A percentile compares a stretch with the other conserved stretches of the same genome.
phyloP scores from a whole-genome alignment of 2,888 invertebrate genomes.

The Entomobrya proxima region DNA sequence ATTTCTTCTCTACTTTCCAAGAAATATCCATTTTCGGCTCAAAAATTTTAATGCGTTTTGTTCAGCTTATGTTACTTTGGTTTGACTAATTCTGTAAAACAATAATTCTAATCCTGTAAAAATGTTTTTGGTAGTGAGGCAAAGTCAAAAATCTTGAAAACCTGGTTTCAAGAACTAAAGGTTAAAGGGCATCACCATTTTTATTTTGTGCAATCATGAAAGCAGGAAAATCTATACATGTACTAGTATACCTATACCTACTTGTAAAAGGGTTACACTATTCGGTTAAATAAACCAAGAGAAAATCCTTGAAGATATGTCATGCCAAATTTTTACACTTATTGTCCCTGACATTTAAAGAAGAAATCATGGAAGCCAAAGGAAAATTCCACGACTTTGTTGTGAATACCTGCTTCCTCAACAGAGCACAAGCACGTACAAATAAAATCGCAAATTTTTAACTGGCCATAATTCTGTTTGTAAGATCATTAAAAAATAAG shows the following conservation, averaged over 20 bases:
- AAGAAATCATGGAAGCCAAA: too few relatives aligned
- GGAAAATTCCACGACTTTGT: too few relatives aligned
- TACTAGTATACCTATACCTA: too few relatives aligned
- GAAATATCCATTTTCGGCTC: constrained; percentile 27
- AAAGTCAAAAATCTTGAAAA: neutral
- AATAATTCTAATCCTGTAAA: neutral
- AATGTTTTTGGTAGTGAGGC: neutral
- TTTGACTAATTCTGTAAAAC: neutral
- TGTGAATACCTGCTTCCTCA: too few relatives aligned
- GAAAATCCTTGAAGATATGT: neutral
- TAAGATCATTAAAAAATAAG: too few relatives aligned
- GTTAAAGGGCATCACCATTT: too few relatives aligned
- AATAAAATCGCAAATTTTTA: too few relatives aligned
- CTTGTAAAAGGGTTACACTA: too few relatives aligned
- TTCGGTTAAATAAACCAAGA: neutral
- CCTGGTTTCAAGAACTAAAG: neutral
- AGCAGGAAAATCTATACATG: too few relatives aligned
- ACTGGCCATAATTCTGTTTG: too few relatives aligned
- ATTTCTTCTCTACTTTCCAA: constrained; percentile 19
- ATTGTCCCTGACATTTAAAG: constrained; percentile 54
- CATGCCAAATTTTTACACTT: constrained; percentile 9
- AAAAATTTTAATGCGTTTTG: neutral
- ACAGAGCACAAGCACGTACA: too few relatives aligned
- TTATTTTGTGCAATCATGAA: too few relatives aligned
- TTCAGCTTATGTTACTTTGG: neutral